Evolutionary conservation across 1,140 invertebrate genomes (phyloP), one percentile per base, ranked within the genome.

Genomic region (Phymastichus coffea): DNA sequence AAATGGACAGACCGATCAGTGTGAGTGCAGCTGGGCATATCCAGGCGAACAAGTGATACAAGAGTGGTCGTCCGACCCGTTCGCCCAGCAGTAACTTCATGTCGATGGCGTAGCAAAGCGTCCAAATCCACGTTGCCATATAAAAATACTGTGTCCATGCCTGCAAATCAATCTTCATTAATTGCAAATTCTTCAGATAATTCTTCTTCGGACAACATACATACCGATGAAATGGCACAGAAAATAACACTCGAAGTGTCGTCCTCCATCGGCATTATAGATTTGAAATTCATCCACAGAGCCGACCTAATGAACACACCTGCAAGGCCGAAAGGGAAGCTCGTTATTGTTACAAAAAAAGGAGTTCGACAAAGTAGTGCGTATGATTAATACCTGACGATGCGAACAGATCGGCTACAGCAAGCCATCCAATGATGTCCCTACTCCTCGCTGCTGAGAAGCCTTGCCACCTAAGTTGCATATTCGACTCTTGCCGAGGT

Each of bases 131-230:
- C 0, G 90, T 91, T 9, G 87, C 86, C 66, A 87, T 90, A 66
- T 92, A 93, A 73, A 92, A 93, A 70, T 91, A 92, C 70, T 93
- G 89, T 23, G 87, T 91, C 85, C 89, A 90, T 8, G 87, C 88
- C 90, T 92, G 65, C 57, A 83, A 80, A 65, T 57, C 22, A 3
- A 53, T 3, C 9, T 15, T 17, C n/a, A 12, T 33, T 12, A 12
- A 43, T 43, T 52, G 17, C 6, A 10, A 3, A 61, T 15, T n/a
- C 37, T 0, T 28, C 23, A 38, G 6, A 38, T 15, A 3, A 22
- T 47, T 7, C 22, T 20, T 19, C 25, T 43, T 28, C 12, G 6
- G n/a, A 35, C n/a, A 19, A 26, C 80, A 86, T 83, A 92, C 89
- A 86, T 83, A 92, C 89, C 57, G 89, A 90, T 44, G 85, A 85